Evolutionary conservation across 2,113 vertebrate species (phyloP), one percentile per base, ranked within the genome.

Genomic region (Lathamus discolor): DNA sequence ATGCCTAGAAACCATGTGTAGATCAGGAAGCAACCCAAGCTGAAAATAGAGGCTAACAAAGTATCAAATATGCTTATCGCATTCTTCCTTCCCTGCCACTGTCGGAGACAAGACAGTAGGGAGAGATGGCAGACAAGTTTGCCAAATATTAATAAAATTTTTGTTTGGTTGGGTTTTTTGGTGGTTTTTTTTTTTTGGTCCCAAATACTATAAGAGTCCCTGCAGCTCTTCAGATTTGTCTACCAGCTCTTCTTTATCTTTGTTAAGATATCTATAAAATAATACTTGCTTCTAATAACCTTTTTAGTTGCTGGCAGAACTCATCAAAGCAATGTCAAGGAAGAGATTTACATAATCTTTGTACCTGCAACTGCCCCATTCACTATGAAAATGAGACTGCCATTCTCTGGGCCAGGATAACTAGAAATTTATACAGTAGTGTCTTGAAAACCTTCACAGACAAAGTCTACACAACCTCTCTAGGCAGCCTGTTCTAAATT

Each of bases 171-270:
- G n/a, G 27, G 43, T n/a, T 59, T 23, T 35, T 61, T 20, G 7
- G 22, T 16, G 0, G 0, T 25, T n/a, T 51, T 15, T 31, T 79
- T 31, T 8, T 20, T 52, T 57, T 63, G 2, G 10, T 72, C 29
- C 6, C 35, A 79, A 70, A 68, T 27, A 20, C 43, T 72, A 9
- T 13, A 74, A 68, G 12, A 83, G 13, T 66, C 20, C 80, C 37
- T 61, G 24, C 20, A 73, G 31, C 31, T 91, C 7, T 51, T 84
- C 14, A 37, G 28, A 22, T 57, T 31, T 57, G 31, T 57, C 31
- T 57, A 57, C 55, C 19, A 22, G 22, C 31, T 33, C 55, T 57
- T 19, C 31, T 57, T 57, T 57, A 57, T 33, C 17, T 55, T 87
- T 69, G 13, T 61, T 46, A 68, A 77, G 39, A 51, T 22, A 46